phyloP scores from a whole-genome alignment of 2,797 vertebrate species.

The Myotis myotis region DNA sequence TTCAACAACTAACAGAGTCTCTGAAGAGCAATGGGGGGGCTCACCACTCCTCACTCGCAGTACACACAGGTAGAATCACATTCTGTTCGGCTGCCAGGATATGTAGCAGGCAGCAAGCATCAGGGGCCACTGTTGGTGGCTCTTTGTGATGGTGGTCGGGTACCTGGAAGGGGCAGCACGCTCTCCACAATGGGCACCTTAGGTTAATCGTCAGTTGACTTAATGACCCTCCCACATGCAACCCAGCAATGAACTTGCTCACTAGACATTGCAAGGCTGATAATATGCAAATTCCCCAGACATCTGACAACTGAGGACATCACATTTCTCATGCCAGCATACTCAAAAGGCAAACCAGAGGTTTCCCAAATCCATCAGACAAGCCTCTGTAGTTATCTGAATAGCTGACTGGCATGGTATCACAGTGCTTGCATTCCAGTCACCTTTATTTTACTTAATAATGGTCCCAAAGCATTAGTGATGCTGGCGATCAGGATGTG shows the following conservation, averaged over 20 bases:
- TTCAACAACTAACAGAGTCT: not conserved
- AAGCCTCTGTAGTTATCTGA: not conserved
- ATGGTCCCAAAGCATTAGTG: too few relatives aligned
- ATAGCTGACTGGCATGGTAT: too few relatives aligned
- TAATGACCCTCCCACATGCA: not conserved
- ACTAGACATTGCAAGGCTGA: not conserved
- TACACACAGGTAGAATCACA: not conserved
- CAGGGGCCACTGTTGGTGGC: too few relatives aligned
- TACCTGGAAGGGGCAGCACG: not conserved
- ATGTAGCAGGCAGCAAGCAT: rapidly evolving
- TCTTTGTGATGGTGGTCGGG: not conserved
- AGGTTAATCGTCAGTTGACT: not conserved
- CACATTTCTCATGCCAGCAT: not conserved
- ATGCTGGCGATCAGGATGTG: too few relatives aligned
- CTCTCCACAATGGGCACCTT: not conserved
- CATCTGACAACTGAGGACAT: not conserved
- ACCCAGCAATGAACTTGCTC: not conserved
- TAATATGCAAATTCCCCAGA: not conserved
- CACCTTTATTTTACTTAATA: too few relatives aligned
- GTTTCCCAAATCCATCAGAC: not conserved
- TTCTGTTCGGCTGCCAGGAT: not conserved
- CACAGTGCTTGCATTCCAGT: too few relatives aligned
- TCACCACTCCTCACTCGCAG: not conserved
- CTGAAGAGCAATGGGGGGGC: not conserved
- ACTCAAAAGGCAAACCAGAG: not conserved